Evolutionary conservation across 2,888 invertebrate species (phyloP).

Genomic region (Auanema sp.): DNA sequence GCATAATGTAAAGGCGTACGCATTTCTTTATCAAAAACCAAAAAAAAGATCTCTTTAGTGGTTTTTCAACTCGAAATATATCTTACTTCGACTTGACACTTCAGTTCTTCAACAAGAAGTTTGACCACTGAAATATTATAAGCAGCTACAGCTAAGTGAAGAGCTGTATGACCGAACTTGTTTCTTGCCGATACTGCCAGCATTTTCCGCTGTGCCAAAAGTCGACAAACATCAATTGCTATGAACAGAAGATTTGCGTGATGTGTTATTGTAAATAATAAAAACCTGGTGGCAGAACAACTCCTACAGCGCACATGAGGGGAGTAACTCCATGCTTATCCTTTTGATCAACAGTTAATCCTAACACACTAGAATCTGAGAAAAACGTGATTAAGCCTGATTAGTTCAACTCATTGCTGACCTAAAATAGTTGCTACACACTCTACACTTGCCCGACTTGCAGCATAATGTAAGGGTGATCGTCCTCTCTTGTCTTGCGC

Average conservation of each 20-base stretch:
- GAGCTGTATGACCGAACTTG: constrained; percentile 41
- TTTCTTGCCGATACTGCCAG: constrained; percentile 27
- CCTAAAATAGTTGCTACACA: constrained; percentile 29
- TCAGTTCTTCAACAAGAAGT: constrained; percentile 35
- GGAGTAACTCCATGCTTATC: constrained; percentile 53
- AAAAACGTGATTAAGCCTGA: background rate
- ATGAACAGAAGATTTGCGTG: no score
- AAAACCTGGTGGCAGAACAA: constrained; percentile 34
- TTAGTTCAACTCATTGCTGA: constrained; percentile 1
- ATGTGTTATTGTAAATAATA: background rate
- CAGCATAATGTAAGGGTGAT: constrained; percentile 58
- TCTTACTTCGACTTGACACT: constrained; percentile 24
- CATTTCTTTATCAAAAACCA: constrained; percentile 48
- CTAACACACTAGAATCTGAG: constrained; percentile 24
- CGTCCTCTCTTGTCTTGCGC: constrained; percentile 41
- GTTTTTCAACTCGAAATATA: background rate
- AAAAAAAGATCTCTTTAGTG: constrained; percentile 5
- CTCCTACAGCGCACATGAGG: constrained; percentile 56
- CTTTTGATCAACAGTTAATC: constrained; percentile 51
- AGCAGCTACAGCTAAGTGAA: constrained; percentile 59
- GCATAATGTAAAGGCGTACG: constrained; percentile 57
- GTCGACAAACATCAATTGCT: constrained; percentile 45
- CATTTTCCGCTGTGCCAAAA: constrained; percentile 43
- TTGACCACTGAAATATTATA: constrained; percentile 46
- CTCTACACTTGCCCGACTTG: constrained; percentile 34